Evolutionary conservation across 2,113 vertebrate genomes (phyloP), one percentile per base, ranked within the genome.

Genomic region (Epinephelus lanceolatus): DNA sequence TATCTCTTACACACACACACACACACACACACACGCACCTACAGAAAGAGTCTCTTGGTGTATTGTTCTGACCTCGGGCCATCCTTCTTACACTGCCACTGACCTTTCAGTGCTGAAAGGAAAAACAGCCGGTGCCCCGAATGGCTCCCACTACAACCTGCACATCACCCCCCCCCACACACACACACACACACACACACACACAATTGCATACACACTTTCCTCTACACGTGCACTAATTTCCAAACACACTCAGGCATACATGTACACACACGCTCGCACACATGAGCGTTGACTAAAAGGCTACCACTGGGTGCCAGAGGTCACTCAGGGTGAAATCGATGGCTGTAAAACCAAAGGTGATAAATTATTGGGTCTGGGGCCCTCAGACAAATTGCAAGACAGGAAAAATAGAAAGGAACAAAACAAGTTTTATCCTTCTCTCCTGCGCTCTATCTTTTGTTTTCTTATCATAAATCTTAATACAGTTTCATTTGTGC

Each of bases 11-110:
- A 25, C 23, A 18, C 73, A 15, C 10, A 15, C 19, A 55, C 53
- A n/a, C 53, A 55, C 52, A 53, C 52, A 53, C n/a, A 67, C 62
- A 23, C 63, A 47, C 63, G 61, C 5, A 67, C 37, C 82, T 0
- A 23, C 17, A 75, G 2, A 73, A 1, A 68, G 49, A 88, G 85
- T 78, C 85, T 90, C 88, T 83, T 88, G 90, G 95, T 94, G 87
- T 94, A 95, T 93, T 90, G 84, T 90, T 93, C 89, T 97, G 96
- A 97, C 96, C 96, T 93, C 78, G 0, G 65, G 91, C 92, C 94
- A 93, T 96, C 95, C 93, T 92, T 88, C 82, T 94, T 91, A 94
- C 93, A 93, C 93, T 93, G 93, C 85, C 49, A 72, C 93, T 96
- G 96, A 97, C 96, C 96, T 94, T 92, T 79, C 78, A 88, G 84